These are phyloP conservation scores for Heliconius melpomene DNA, from an alignment of 1,140 invertebrate species.

Conservation along the genomic window DNA sequence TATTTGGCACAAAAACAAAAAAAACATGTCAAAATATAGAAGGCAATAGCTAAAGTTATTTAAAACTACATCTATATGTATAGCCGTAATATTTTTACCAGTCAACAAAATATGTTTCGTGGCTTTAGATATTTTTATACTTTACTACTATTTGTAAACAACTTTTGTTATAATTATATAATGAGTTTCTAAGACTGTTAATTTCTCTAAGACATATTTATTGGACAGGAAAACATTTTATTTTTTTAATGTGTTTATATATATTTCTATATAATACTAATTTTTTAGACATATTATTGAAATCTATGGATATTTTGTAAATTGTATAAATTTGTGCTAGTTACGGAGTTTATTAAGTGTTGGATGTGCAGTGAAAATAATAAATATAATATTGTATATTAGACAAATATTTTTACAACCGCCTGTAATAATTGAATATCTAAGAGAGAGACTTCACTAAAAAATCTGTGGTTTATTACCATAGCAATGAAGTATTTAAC, in stretches of 20 bases:
- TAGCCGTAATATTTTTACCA: neutral
- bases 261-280: neutral
- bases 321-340: conserved; percentile 1
- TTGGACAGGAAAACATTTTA: neutral
- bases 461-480: neutral
- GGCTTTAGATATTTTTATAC: neutral
- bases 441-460: neutral
- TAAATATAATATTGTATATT: neutral
- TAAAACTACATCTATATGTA: neutral
- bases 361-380: neutral
- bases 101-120: neutral
- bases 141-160: neutral
- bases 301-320: neutral
- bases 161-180: no score
- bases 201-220: neutral
- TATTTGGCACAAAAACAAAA: neutral
- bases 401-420: neutral
- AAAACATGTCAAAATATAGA: neutral
- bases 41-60: neutral
- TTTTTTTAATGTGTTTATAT: neutral
- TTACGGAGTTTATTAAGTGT: neutral
- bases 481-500: no score
- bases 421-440: neutral
- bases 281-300: no score
- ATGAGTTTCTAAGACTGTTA: neutral